Base-by-base conservation (phyloP, 2,888 invertebrate species). In the Clepsis dumicolana region DNA sequence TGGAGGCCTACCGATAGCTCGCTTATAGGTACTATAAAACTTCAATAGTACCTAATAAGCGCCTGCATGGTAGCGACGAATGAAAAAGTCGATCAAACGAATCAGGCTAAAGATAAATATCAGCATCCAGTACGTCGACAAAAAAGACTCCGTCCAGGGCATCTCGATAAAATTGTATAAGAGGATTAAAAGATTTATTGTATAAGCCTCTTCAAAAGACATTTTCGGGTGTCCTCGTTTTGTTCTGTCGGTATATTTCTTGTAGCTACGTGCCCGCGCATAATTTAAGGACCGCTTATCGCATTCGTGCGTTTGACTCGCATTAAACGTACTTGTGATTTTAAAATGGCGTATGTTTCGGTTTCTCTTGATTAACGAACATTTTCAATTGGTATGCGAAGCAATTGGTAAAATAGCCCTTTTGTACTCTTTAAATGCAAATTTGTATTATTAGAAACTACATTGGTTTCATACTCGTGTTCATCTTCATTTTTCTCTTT, bases 101-200 rank as follows among this genome's bases (percentile, higher is more conserved):
- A 64, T 29, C 29, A 29, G 29, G 7, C 29, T 29, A 16, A 35
- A 71, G 70, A 73, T 70, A 67, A 65, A 64, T 70, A 65, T 68
- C 57, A 27, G 52, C 61, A 57, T 64, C 41, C 67, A 70, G 64
- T 67, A 54, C 54, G 52, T 35, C 72, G 70, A 75, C 74, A 77
- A 79, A 77, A 76, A 78, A 78, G 74, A 74, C 76, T 77, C 78
- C 77, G 81, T 82, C 76, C 81, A 79, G 83, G 81, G 88, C 87
- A 90, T 90, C 90, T 86, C 87, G 88, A 90, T 90, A 89, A 89
- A 91, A 91, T 90, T 89, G 87, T 89, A 84, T 90, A 89, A 90
- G 89, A 88, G 87, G 91, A 91, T 92, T 91, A 93, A 87, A 89
- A 87, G 90, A 91, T 91, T 92, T 90, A 90, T 88, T 82, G 86